Percentiles rank a stretch among this genome's conserved stretches.
Conservation (phyloP, 2,888 invertebrate genomes). For the Mallateleia sp. region DNA sequence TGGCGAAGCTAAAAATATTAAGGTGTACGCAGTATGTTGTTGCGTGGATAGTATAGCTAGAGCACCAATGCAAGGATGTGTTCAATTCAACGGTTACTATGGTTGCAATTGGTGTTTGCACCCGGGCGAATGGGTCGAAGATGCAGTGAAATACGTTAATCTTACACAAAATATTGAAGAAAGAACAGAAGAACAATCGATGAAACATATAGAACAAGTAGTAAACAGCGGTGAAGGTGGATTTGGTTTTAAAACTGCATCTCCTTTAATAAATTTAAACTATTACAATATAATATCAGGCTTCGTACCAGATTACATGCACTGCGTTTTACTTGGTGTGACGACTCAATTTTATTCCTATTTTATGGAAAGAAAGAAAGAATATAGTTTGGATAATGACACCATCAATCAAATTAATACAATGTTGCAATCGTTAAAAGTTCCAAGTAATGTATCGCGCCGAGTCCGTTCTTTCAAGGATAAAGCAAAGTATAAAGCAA, state of each 20-base stretch:
- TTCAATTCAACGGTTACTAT: constrained; percentile 12
- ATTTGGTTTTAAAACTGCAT: constrained; percentile 45
- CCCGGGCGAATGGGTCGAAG: background rate
- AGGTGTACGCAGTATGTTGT: constrained; percentile 14
- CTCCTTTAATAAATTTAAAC: constrained; percentile 36
- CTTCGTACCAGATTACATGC: constrained; percentile 67
- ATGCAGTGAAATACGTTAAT: constrained; percentile 2
- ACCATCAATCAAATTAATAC: constrained; percentile 4
- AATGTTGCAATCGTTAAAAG: constrained; percentile 30
- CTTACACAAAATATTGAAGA: background rate
- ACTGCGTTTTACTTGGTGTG: constrained; percentile 57
- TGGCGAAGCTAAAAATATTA: background rate
- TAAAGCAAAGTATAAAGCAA: background rate
- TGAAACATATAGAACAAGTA: constrained; percentile 6
- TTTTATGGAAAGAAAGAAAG: background rate
- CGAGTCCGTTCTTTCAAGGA: too few species aligned
- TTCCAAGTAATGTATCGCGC: constrained; percentile 3
- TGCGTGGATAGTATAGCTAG: constrained; percentile 11
- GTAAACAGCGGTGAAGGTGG: background rate
- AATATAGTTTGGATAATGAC: background rate
- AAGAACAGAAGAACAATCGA: background rate
- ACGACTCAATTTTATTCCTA: constrained; percentile 45
- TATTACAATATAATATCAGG: constrained; percentile 62
- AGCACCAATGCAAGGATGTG: background rate
- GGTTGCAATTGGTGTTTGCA: constrained; percentile 19